These are phyloP conservation scores for Podabrus alpinus DNA, from an alignment of 2,888 invertebrate species.

Conservation along the genomic window DNA sequence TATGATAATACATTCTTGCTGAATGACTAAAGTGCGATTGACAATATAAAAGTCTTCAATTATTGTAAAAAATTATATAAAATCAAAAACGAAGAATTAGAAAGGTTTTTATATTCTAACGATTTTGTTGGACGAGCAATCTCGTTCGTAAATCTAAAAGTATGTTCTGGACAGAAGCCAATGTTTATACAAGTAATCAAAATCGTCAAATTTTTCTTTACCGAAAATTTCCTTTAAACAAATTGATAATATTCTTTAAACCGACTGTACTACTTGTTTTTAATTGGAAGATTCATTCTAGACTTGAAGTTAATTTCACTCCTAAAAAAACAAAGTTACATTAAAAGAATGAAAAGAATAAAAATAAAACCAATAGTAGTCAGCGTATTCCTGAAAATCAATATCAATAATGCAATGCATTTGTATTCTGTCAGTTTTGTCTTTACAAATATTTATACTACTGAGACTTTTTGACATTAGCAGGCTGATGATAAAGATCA, in stretches of 20 bases:
- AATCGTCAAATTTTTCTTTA: not conserved
- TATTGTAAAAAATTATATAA: not conserved
- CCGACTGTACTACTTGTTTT: not conserved
- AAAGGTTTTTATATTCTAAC: not conserved
- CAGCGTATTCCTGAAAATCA: not conserved
- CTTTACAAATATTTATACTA: not conserved
- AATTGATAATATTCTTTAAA: not conserved
- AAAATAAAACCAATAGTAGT: not conserved
- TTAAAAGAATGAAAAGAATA: not conserved
- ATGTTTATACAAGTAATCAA: not conserved
- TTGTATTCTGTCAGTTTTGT: not conserved
- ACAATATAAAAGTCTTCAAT: not conserved
- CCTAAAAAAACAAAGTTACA: not conserved
- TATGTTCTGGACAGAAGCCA: not conserved
- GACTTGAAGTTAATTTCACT: not conserved
- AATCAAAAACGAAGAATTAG: not conserved
- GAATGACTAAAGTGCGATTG: not conserved
- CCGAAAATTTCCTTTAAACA: not conserved
- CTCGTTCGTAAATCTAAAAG: not conserved
- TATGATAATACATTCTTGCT: not conserved
- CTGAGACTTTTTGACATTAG: not conserved
- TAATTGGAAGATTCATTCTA: not conserved
- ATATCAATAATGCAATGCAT: not conserved
- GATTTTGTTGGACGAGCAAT: too few relatives aligned
- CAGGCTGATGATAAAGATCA: not conserved